Percentiles rank a stretch among this genome's conserved stretches.
These are phyloP conservation scores for Diarsia mendica DNA, from an alignment of 2,888 invertebrate genomes.

Conservation along the genomic window DNA sequence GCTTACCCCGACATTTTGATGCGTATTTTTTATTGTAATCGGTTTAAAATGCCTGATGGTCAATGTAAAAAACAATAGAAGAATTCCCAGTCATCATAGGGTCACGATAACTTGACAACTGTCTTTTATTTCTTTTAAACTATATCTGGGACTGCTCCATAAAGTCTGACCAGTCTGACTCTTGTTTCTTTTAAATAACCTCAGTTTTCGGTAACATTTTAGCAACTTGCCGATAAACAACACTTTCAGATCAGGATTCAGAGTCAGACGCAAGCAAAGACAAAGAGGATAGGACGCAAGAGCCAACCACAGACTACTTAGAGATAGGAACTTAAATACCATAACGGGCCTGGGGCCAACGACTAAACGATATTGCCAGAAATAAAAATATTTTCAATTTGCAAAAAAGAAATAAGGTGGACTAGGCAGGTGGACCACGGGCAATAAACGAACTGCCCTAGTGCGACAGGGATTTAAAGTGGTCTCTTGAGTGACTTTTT, in stretches of 20 bases:
- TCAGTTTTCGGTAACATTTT: slow-evolving; percentile 44
- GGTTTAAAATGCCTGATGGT: slow-evolving; percentile 24
- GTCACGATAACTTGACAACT: slow-evolving; percentile 14
- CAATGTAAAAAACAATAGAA: slow-evolving; percentile 34
- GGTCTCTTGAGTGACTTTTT: too few species aligned
- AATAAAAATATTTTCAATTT: background rate
- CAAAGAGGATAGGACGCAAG: too few species aligned
- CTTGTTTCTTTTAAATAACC: slow-evolving; percentile 24
- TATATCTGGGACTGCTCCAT: slow-evolving; percentile 5
- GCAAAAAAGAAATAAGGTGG: too few species aligned
- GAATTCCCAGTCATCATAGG: slow-evolving; percentile 7
- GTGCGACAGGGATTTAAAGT: too few species aligned
- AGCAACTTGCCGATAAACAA: slow-evolving; percentile 42
- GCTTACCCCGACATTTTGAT: slow-evolving; percentile 82
- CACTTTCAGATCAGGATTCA: slow-evolving; percentile 10
- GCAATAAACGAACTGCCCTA: too few species aligned
- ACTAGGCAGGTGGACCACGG: too few species aligned
- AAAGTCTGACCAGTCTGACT: slow-evolving; percentile 17
- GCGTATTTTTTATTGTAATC: slow-evolving; percentile 37
- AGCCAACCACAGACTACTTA: too few species aligned
- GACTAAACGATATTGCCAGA: slow-evolving; percentile 7
- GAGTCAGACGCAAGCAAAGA: background rate
- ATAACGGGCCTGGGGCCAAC: too few species aligned
- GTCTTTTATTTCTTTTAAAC: background rate
- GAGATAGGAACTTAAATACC: too few species aligned